phyloP scores from a whole-genome alignment of 2,797 vertebrate species.

The Danio jaintianensis region DNA sequence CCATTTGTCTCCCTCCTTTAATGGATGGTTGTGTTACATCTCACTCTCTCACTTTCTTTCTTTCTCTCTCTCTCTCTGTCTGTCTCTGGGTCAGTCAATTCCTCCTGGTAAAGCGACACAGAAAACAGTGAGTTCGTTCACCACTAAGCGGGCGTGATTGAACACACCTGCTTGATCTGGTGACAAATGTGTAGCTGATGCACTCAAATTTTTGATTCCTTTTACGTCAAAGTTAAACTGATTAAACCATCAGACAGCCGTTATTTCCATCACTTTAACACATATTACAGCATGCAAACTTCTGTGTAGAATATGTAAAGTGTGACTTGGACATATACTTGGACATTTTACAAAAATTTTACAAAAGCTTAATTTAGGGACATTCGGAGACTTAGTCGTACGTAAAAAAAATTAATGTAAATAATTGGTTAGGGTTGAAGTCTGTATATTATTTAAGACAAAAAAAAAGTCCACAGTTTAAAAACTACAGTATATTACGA shows the following conservation, averaged over 20 bases:
- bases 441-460: background rate
- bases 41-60: conserved; percentile 37
- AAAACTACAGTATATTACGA: background rate
- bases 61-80: conserved; percentile 44
- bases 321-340: background rate
- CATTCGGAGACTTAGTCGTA: background rate
- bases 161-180: background rate
- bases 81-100: conserved; percentile 66
- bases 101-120: conserved; percentile 63
- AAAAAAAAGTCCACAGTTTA: background rate
- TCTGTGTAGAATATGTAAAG: background rate
- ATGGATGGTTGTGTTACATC: conserved; percentile 49
- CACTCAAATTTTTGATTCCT: background rate
- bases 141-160: conserved; percentile 39
- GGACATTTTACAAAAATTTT: background rate
- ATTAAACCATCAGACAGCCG: background rate
- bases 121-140: conserved; percentile 51
- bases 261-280: background rate
- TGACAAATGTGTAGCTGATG: conserved; percentile 17
- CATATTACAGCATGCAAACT: background rate
- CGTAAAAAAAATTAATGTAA: background rate
- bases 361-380: background rate
- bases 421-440: background rate
- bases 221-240: background rate
- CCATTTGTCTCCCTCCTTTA: conserved; percentile 67